A percentile compares a stretch with the other conserved stretches of the same genome.
Evolutionary conservation across 2,888 invertebrate species (phyloP).

Genomic region (Scaptomyza flava): DNA sequence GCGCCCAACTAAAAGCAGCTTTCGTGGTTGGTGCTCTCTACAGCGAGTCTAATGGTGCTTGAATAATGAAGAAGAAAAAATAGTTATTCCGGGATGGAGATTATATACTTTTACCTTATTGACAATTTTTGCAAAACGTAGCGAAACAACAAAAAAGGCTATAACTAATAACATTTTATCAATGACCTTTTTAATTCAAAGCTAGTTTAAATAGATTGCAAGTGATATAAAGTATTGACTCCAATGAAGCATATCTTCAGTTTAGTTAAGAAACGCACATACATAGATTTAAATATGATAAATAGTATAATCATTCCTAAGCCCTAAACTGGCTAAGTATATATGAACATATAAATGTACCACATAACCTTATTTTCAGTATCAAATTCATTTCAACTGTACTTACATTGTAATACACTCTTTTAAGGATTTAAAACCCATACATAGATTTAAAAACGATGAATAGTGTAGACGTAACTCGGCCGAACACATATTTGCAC

Average conservation of each 20-base stretch:
- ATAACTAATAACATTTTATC: background rate
- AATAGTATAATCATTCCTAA: constrained; percentile 8
- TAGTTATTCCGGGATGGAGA: background rate
- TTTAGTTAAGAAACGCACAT: constrained; percentile 10
- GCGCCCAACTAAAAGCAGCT: constrained; percentile 57
- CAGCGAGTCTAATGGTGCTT: constrained; percentile 55
- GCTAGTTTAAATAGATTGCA: background rate
- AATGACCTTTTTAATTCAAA: background rate
- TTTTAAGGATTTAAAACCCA: background rate
- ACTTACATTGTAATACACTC: background rate
- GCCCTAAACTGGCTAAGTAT: constrained; percentile 4
- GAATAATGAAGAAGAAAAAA: constrained; percentile 55
- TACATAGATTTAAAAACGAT: background rate
- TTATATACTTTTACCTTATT: background rate
- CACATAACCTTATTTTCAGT: constrained; percentile 1
- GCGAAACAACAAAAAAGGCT: background rate
- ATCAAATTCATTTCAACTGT: background rate
- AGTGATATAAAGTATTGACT: background rate
- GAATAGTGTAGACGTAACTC: background rate
- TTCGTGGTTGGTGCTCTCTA: constrained; percentile 55
- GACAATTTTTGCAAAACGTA: background rate
- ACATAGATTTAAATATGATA: constrained; percentile 16
- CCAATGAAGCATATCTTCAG: constrained; percentile 14
- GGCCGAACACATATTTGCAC: constrained; percentile 30
- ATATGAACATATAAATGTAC: constrained; percentile 3